Percentiles rank a stretch among this genome's conserved stretches.
Evolutionary conservation across 2,113 vertebrate species (phyloP).

Genomic region (Hyaena hyaena): DNA sequence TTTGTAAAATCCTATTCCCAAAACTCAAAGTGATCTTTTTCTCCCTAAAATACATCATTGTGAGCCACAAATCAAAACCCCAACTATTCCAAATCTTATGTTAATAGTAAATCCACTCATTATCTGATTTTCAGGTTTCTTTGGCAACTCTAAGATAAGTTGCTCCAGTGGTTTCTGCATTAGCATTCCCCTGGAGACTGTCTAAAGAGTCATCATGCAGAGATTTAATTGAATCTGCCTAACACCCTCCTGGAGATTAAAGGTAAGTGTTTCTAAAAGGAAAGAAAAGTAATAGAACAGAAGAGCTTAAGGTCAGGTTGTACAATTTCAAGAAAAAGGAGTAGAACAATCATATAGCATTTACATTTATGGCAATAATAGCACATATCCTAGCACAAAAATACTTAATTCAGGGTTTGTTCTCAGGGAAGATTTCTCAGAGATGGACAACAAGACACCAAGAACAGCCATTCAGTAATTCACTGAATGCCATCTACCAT

Average conservation of each 20-base stretch:
- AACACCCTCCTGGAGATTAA: conserved; percentile 60
- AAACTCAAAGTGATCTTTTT: not conserved
- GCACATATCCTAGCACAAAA: not conserved
- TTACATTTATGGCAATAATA: not conserved
- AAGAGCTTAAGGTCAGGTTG: conserved; percentile 20
- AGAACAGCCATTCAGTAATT: conserved; percentile 5
- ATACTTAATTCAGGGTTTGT: not conserved
- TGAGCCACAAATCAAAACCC: conserved; percentile 5
- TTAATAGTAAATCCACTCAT: conserved; percentile 26
- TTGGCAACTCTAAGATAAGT: conserved; percentile 45
- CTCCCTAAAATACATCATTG: not conserved
- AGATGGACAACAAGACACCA: not conserved
- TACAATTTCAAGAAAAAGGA: conserved; percentile 30
- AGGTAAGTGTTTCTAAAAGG: conserved; percentile 56
- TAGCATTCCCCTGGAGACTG: not conserved
- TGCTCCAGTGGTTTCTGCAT: not conserved
- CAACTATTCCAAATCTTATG: not conserved
- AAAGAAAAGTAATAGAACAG: conserved; percentile 51
- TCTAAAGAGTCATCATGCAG: not conserved
- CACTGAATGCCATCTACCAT: not conserved
- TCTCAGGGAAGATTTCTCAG: conserved; percentile 29
- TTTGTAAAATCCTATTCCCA: conserved; percentile 15
- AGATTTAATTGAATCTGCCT: conserved; percentile 67
- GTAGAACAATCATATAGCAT: not conserved
- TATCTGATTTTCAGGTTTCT: conserved; percentile 39